phyloP scores from a whole-genome alignment of 2,113 vertebrate genomes.

The Campylomormyrus tamandua region DNA sequence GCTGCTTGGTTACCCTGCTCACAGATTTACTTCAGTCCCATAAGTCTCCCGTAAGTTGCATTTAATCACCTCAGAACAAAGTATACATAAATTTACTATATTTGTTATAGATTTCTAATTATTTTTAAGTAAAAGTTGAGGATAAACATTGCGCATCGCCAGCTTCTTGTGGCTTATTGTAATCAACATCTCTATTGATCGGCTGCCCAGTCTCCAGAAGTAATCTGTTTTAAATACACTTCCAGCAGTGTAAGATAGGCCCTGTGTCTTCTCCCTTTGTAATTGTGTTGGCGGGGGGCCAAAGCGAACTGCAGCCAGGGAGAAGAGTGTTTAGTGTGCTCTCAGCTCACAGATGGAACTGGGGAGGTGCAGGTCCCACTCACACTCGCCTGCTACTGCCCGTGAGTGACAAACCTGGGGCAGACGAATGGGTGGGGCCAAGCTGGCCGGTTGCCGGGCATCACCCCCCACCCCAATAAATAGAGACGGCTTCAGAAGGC shows the following conservation, averaged over 20 bases:
- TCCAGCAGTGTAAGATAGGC: slow-evolving; percentile 46
- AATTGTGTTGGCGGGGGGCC: slow-evolving; percentile 58
- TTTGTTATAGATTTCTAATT: slow-evolving; percentile 94
- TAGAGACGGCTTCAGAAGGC: background rate
- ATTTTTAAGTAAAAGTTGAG: slow-evolving; percentile 73
- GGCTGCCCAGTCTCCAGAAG: slow-evolving; percentile 65
- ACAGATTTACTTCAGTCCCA: background rate
- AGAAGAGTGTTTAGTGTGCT: background rate
- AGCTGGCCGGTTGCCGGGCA: background rate
- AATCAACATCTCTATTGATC: slow-evolving; percentile 80
- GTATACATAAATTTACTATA: slow-evolving; percentile 59
- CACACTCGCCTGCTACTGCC: background rate
- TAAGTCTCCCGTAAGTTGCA: background rate
- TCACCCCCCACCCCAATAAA: background rate
- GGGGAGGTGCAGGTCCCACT: background rate
- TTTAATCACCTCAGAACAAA: slow-evolving; percentile 44
- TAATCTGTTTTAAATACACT: slow-evolving; percentile 86
- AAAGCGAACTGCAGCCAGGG: slow-evolving; percentile 7
- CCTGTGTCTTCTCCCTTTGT: slow-evolving; percentile 40
- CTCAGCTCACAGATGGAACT: background rate
- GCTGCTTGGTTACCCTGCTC: background rate
- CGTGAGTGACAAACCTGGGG: background rate
- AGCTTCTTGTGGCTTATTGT: slow-evolving; percentile 65
- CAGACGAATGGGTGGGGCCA: background rate
- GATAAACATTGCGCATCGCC: slow-evolving; percentile 68